A percentile compares a stretch with the other conserved stretches of the same genome.
Evolutionary conservation across 2,113 vertebrate genomes (phyloP).

Genomic region (Coreoperca whiteheadi): DNA sequence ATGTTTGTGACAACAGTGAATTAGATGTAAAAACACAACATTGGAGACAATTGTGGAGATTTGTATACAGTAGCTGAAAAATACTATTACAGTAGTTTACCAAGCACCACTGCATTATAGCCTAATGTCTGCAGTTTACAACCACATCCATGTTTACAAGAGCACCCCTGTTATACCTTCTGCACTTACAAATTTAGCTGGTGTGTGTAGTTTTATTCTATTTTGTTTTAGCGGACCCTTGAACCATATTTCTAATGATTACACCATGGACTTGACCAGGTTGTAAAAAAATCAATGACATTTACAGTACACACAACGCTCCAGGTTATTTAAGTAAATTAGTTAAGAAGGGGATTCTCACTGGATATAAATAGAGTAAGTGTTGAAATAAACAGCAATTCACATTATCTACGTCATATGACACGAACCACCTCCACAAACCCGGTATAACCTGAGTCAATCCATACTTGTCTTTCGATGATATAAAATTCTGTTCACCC

Average conservation of each 20-base stretch:
- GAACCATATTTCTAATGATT: conserved; percentile 22
- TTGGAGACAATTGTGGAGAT: background rate
- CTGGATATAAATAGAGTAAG: conserved; percentile 15
- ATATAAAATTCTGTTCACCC: conserved; percentile 20
- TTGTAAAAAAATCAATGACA: conserved; percentile 26
- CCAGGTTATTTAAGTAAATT: conserved; percentile 7
- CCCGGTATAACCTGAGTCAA: background rate
- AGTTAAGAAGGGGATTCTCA: conserved; percentile 19
- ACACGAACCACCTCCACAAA: conserved; percentile 2
- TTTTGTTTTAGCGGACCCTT: conserved; percentile 2
- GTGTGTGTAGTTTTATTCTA: conserved; percentile 1
- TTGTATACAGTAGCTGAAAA: conserved; percentile 1
- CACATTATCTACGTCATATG: conserved; percentile 22
- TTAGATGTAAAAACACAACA: background rate
- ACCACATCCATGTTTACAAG: background rate
- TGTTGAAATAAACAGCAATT: conserved; percentile 20
- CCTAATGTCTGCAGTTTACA: background rate
- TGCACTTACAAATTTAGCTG: background rate
- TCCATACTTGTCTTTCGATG: conserved; percentile 19
- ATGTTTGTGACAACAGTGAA: background rate
- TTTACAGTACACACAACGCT: conserved; percentile 21
- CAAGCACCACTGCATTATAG: background rate
- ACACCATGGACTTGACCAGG: background rate
- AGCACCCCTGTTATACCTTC: background rate
- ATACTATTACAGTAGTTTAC: background rate